Evolutionary conservation across 30 jellyfish, hydroid and myxozoan species (phyloP).

Genomic region (Hydractinia echinata): DNA sequence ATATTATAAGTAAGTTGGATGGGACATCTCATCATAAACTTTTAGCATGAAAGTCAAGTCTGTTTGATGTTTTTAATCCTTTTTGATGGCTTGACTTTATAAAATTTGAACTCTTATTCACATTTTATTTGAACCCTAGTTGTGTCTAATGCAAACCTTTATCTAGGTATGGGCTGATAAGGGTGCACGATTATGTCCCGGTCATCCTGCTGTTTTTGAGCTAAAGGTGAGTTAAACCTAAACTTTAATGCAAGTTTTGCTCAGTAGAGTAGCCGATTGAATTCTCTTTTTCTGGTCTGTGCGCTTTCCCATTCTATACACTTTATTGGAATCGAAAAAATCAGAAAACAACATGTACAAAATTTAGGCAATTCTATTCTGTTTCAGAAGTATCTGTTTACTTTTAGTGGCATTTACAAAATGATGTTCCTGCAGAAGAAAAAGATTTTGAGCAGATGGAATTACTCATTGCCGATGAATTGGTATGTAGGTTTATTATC

Average conservation of each 20-base stretch:
- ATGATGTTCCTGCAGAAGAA: neutral
- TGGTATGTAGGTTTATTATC: slow-evolving; percentile 37
- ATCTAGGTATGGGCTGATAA: slow-evolving; percentile 86
- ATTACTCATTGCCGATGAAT: slow-evolving; percentile 65
- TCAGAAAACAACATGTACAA: neutral
- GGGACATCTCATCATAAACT: no score
- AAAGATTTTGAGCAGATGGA: slow-evolving; percentile 67
- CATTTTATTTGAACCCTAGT: no score
- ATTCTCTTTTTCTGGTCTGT: neutral
- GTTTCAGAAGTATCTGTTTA: neutral
- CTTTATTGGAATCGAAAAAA: neutral
- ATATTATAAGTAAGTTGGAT: no score
- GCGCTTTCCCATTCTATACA: no score
- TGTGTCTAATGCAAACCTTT: neutral
- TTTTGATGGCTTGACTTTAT: no score
- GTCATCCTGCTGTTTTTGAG: slow-evolving; percentile 68
- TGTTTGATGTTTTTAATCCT: no score
- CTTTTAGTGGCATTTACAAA: slow-evolving; percentile 64
- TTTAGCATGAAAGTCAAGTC: no score
- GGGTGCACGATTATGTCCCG: slow-evolving; percentile 59
- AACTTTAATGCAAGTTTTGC: neutral
- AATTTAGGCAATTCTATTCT: no score
- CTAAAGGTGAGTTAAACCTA: slow-evolving; percentile 25
- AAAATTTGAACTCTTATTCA: no score
- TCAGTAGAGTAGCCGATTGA: neutral